Base-by-base conservation (phyloP, 2,888 invertebrate genomes). In the Latrodectus elegans region DNA sequence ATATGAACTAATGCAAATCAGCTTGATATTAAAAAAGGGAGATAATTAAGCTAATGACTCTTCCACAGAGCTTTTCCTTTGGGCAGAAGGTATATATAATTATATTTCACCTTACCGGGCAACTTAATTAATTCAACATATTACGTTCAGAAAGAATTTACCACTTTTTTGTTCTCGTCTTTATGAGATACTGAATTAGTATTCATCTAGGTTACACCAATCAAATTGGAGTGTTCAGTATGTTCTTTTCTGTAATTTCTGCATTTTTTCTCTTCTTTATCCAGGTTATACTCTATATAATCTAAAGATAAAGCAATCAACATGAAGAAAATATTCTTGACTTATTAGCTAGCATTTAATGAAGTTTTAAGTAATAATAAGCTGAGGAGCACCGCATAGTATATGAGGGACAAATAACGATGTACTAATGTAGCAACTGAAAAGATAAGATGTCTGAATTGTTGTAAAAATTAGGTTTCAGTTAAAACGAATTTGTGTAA, bases 41-140 rank as follows among this genome's bases (percentile, higher is more conserved):
- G 76, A 77, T 72, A 76, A 77, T 72, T 81, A 72, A 77, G 86
- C 68, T 87, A 87, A 87, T 87, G 72, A 87, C 60, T 72, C 72
- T 73, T 81, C 86, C 55, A 51, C 67, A 77, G 81, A 81, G 77
- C 64, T 17, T 71, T 51, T 80, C 17, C 76, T 65, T 65, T 53
- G 15, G 72, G 76, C 65, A 67, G 49, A 77, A 87, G 72, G 72
- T 87, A 67, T 72, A 73, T 73, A 77, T 87, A 87, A 87, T 87
- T 87, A 87, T 55, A 76, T 72, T 72, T 22, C 55, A 82, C 81
- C 72, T 72, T 53, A 17, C 77, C 81, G 26, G 73, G 72, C 72
- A n/a, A 87, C 71, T n/a, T 87, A 87, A 87, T 87, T 87, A 87
- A 81, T 87, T 76, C 86, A 26, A 76, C 71, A 81, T 87, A 87